These are phyloP conservation scores for Drosophila anomalata DNA, from an alignment of 2,888 invertebrate species.

Conservation along the genomic window DNA sequence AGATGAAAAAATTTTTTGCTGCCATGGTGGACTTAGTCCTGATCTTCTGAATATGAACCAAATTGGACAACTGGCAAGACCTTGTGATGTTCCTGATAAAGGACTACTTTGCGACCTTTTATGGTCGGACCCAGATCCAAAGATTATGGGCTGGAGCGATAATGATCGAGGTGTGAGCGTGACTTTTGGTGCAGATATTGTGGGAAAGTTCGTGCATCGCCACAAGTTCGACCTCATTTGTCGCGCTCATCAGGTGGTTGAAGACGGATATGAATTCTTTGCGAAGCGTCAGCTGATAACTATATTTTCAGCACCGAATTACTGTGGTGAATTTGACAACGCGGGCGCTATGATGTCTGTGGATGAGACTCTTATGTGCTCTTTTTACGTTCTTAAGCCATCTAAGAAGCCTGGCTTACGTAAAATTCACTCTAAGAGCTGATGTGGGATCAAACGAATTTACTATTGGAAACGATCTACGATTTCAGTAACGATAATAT, in stretches of 20 bases:
- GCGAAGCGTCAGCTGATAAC: constrained; percentile 30
- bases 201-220: constrained; percentile 30
- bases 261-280: constrained; percentile 38
- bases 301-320: no score
- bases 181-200: constrained; percentile 26
- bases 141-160: constrained; percentile 32
- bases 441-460: no score
- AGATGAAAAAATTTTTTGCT: constrained; percentile 18
- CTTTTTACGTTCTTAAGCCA: constrained; percentile 21
- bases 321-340: constrained; percentile 19
- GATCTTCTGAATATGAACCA: constrained; percentile 27
- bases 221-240: constrained; percentile 29
- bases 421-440: no score
- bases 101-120: constrained; percentile 31
- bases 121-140: constrained; percentile 32
- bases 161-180: constrained; percentile 34
- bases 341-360: constrained; percentile 37
- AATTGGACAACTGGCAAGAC: constrained; percentile 24
- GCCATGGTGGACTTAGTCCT: constrained; percentile 29
- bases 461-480: no score
- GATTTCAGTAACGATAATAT: no score
- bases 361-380: constrained; percentile 27
- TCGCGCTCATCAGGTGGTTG: constrained; percentile 36
- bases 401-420: no score
- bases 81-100: constrained; percentile 28